Percentiles rank a stretch among this genome's conserved stretches.
Evolutionary conservation across 1,140 invertebrate genomes (phyloP).

Genomic region (Archegozetes longisetosus): DNA sequence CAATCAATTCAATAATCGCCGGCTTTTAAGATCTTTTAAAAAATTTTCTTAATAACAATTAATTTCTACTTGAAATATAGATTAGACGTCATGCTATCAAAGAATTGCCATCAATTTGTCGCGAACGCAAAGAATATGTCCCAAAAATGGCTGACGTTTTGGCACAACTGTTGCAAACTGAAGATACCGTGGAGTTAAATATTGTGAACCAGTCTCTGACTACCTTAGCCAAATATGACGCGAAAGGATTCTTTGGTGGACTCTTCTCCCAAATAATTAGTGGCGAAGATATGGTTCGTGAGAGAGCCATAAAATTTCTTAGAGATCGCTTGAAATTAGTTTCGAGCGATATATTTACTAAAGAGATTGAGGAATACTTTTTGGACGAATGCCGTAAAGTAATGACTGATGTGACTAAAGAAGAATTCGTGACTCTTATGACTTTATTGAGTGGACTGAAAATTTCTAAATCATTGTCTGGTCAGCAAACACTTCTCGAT

Average conservation of each 20-base stretch:
- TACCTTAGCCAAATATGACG: conserved; percentile 43
- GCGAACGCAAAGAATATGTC: conserved; percentile 62
- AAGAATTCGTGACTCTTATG: conserved; percentile 81
- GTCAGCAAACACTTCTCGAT: conserved; percentile 69
- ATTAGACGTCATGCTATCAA: conserved; percentile 79
- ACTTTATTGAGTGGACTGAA: conserved; percentile 60
- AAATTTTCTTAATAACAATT: conserved; percentile 12
- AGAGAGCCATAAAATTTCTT: conserved; percentile 76
- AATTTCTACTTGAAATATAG: conserved; percentile 44
- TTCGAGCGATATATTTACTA: conserved; percentile 56
- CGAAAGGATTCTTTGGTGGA: conserved; percentile 49
- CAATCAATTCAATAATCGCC: too few species aligned
- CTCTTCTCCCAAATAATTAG: conserved; percentile 71
- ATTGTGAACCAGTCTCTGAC: conserved; percentile 54
- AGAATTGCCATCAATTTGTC: conserved; percentile 70
- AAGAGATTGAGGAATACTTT: conserved; percentile 70
- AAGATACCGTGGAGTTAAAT: conserved; percentile 60
- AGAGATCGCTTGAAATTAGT: conserved; percentile 61
- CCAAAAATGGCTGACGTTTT: conserved; percentile 78
- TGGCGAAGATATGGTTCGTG: conserved; percentile 50
- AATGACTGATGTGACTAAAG: conserved; percentile 56
- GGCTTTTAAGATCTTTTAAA: neutral
- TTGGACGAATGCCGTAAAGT: conserved; percentile 74
- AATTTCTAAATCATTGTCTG: conserved; percentile 56
- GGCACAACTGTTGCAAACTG: conserved; percentile 68